phyloP scores from a whole-genome alignment of 2,113 vertebrate genomes.

The Onychorhynchus coronatus region DNA sequence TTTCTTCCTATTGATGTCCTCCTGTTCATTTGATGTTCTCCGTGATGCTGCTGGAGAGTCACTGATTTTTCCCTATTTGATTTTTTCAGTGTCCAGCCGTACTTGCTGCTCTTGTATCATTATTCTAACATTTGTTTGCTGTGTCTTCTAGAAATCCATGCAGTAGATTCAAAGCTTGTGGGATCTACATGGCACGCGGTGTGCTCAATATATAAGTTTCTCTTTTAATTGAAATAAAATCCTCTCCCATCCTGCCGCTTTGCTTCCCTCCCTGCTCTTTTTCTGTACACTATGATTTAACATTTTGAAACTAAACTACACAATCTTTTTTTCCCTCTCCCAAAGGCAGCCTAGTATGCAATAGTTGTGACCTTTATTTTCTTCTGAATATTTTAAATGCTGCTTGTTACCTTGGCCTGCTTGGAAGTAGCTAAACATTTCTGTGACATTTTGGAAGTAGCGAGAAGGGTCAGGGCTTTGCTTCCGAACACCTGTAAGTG shows the following conservation, averaged over 20 bases:
- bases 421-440: not conserved
- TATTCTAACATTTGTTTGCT: not conserved
- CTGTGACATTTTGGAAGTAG: not conserved
- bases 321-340: not conserved
- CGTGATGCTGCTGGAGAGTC: not conserved
- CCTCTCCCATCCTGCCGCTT: not conserved
- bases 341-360: not conserved
- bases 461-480: not conserved
- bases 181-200: not conserved
- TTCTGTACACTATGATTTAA: not conserved
- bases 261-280: not conserved
- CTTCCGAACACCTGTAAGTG: not conserved
- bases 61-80: not conserved
- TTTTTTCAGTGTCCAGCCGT: not conserved
- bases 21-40: not conserved
- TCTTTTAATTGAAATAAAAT: not conserved
- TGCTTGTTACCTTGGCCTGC: not conserved
- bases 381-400: not conserved
- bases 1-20: not conserved
- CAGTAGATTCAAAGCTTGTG: not conserved
- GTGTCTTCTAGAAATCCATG: not conserved
- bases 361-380: not conserved
- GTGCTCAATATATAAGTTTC: not conserved
- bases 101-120: not conserved
- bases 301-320: not conserved